Evolutionary conservation across 2,797 vertebrate genomes (phyloP).

Genomic region (Cyclura pinguis): DNA sequence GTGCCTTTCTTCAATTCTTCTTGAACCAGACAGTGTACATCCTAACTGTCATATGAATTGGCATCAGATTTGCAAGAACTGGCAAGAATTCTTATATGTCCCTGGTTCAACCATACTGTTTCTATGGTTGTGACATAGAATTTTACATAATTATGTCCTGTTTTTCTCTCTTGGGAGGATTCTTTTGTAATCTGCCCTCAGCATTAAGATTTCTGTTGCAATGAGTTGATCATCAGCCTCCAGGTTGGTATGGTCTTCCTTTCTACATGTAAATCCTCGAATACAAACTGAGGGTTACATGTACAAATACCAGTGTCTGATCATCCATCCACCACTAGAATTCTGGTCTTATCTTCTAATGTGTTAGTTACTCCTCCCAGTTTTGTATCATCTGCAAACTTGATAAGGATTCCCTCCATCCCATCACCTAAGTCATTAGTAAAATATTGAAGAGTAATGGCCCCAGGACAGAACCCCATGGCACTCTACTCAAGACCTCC

Average conservation of each 20-base stretch:
- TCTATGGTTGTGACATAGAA: conserved; percentile 63
- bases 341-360: too few relatives aligned
- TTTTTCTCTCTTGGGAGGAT: not conserved
- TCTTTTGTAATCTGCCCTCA: conserved; percentile 23
- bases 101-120: conserved; percentile 57
- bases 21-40: conserved; percentile 48
- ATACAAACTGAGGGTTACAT: too few relatives aligned
- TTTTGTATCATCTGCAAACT: too few relatives aligned
- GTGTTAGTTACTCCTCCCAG: too few relatives aligned
- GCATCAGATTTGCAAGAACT: conserved; percentile 40
- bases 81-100: conserved; percentile 8
- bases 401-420: too few relatives aligned
- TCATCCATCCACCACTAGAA: too few relatives aligned
- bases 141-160: conserved; percentile 55
- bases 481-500: too few relatives aligned
- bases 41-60: conserved; percentile 36
- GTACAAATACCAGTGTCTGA: too few relatives aligned
- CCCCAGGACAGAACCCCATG: too few relatives aligned
- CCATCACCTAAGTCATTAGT: too few relatives aligned
- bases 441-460: too few relatives aligned
- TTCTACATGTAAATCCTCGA: too few relatives aligned
- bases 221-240: not conserved
- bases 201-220: conserved; percentile 9
- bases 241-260: not conserved
- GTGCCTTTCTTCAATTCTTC: conserved; percentile 34